phyloP scores from a whole-genome alignment of 1,140 invertebrate species.

The Campodea augens region DNA sequence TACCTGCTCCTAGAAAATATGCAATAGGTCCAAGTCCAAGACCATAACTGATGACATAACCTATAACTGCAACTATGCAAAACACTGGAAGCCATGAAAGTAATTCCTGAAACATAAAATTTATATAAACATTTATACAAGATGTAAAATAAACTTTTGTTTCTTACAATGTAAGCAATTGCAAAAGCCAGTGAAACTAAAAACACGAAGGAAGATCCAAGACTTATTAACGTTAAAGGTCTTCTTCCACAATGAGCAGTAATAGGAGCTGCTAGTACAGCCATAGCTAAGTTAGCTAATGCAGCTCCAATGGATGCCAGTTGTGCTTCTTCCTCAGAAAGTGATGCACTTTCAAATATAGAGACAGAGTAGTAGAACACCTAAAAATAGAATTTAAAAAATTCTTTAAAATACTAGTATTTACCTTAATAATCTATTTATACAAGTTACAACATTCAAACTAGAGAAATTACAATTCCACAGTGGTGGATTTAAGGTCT shows the following conservation, averaged over 20 bases:
- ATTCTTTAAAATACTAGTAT: too few relatives aligned
- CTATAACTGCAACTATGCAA: conserved; percentile 46
- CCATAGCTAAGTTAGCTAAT: conserved; percentile 45
- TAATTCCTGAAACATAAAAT: conserved; percentile 31
- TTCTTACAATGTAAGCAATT: conserved; percentile 9
- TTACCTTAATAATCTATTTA: too few relatives aligned
- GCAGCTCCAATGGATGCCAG: conserved; percentile 52
- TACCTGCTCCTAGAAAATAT: conserved; percentile 64
- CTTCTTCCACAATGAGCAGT: too few relatives aligned
- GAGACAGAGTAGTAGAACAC: conserved; percentile 60
- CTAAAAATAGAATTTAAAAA: conserved; percentile 21
- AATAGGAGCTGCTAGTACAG: conserved; percentile 36
- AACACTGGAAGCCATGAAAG: conserved; percentile 46
- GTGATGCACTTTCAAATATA: conserved; percentile 45
- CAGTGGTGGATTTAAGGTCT: too few relatives aligned
- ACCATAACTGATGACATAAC: conserved; percentile 63
- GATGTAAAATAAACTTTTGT: conserved; percentile 6
- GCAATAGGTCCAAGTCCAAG: conserved; percentile 71
- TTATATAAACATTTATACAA: conserved; percentile 6
- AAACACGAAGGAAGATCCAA: too few relatives aligned
- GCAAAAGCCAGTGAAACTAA: too few relatives aligned
- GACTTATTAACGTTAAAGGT: too few relatives aligned
- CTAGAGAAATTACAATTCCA: too few relatives aligned
- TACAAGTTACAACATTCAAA: too few relatives aligned
- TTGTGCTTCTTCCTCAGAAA: conserved; percentile 31